Conservation (phyloP, 2,113 vertebrate genomes). For the Hyperoodon ampullatus region DNA sequence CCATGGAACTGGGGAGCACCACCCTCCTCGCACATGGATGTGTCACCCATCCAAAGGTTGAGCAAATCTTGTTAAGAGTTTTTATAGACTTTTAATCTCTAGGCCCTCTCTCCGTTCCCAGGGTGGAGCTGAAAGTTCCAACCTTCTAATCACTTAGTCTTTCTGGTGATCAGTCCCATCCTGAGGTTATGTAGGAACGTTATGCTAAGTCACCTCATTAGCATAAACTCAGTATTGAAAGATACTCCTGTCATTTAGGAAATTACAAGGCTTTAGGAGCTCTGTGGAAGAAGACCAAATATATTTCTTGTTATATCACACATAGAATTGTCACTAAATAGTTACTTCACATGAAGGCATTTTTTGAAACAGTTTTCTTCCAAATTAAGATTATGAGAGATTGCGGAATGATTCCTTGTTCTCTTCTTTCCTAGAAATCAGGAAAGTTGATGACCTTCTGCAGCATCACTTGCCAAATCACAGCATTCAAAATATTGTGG, state of each 20-base stretch:
- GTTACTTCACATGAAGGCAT: not conserved
- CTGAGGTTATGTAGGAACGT: not conserved
- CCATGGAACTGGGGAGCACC: not conserved
- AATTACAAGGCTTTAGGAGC: not conserved
- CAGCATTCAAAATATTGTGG: not conserved
- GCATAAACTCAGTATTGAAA: not conserved
- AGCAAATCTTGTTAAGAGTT: not conserved
- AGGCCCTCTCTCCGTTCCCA: not conserved
- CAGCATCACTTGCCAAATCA: not conserved
- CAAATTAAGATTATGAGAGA: not conserved
- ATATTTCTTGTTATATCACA: not conserved
- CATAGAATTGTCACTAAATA: not conserved
- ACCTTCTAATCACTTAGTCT: not conserved
- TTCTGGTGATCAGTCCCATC: not conserved
- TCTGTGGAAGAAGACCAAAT: not conserved
- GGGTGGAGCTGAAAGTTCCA: not conserved
- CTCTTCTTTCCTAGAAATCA: constrained; percentile 37
- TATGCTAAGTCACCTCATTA: not conserved
- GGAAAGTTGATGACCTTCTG: not conserved
- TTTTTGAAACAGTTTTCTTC: not conserved
- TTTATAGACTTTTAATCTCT: not conserved
- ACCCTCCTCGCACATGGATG: not conserved
- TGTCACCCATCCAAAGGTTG: too few relatives aligned
- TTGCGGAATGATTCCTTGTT: not conserved
- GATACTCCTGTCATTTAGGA: not conserved